Evolutionary conservation across 2,797 vertebrate species (phyloP).

Genomic region (Acanthornis magna): DNA sequence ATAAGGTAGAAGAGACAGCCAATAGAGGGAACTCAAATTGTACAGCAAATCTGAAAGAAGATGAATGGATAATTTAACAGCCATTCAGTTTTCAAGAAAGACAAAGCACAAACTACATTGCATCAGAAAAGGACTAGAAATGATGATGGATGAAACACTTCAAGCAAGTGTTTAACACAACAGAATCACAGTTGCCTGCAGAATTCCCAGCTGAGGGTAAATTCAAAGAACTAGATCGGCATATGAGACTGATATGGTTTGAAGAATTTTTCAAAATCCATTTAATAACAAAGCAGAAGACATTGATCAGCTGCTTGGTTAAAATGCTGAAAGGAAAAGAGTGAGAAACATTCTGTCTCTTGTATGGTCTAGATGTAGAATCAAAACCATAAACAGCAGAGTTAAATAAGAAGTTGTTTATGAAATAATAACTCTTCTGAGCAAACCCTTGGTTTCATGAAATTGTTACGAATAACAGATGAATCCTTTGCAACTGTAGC

Average conservation of each 20-base stretch:
- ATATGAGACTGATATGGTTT: constrained; percentile 76
- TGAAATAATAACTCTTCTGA: constrained; percentile 22
- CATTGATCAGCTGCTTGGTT: constrained; percentile 72
- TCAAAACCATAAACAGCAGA: constrained; percentile 11
- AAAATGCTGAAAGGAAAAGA: constrained; percentile 59
- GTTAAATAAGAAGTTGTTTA: neutral
- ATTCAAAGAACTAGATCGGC: constrained; percentile 74
- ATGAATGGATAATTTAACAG: constrained; percentile 86
- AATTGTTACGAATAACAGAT: neutral
- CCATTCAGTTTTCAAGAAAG: constrained; percentile 83
- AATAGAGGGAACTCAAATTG: constrained; percentile 67
- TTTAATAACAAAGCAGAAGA: constrained; percentile 73
- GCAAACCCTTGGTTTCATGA: neutral
- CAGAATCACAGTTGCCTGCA: constrained; percentile 69
- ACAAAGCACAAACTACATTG: constrained; percentile 82
- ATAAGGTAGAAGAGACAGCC: constrained; percentile 75
- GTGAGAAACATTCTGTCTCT: constrained; percentile 44
- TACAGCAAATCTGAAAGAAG: constrained; percentile 79
- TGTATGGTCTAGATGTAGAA: neutral
- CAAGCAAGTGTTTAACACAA: constrained; percentile 73
- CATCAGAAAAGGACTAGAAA: constrained; percentile 81
- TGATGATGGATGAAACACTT: constrained; percentile 80
- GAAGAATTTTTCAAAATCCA: constrained; percentile 81
- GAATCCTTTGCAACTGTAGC: neutral
- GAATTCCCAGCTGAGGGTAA: constrained; percentile 76